Conservation (phyloP, 2,113 vertebrate species). For the Galeopterus variegatus region DNA sequence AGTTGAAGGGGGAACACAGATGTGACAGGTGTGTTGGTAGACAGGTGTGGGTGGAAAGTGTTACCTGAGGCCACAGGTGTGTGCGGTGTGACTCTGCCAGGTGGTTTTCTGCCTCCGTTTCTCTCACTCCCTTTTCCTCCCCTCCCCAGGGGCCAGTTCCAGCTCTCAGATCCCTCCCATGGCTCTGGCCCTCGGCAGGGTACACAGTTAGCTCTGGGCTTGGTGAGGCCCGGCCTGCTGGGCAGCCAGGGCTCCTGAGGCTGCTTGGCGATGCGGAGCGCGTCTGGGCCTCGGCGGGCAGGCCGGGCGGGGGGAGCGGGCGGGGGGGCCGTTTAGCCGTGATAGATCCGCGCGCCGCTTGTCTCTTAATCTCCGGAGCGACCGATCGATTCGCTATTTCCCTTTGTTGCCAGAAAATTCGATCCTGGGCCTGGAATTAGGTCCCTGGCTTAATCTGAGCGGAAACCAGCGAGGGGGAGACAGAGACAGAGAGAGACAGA, state of each 20-base stretch:
- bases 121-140: background rate
- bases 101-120: background rate
- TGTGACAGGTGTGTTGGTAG: background rate
- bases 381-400: constrained; percentile 99
- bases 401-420: constrained; percentile 99
- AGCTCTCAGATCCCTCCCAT: background rate
- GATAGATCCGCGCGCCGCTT: constrained; percentile 97
- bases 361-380: constrained; percentile 98
- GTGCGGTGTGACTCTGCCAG: background rate
- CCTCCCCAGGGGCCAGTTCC: background rate
- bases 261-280: constrained; percentile 83
- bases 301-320: constrained; percentile 81
- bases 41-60: constrained; percentile 21
- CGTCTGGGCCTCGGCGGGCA: constrained; percentile 88
- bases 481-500: constrained; percentile 82
- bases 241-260: constrained; percentile 74
- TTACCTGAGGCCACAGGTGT: constrained; percentile 78
- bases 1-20: background rate
- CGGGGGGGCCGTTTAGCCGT: constrained; percentile 94
- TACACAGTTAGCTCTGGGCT: background rate
- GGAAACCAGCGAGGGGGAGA: constrained; percentile 91
- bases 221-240: background rate
- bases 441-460: constrained; percentile 98
- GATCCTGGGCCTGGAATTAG: constrained; percentile 99
- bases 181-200: background rate